Base-by-base conservation (phyloP, 2,113 vertebrate species). In the Dromaius novaehollandiae region DNA sequence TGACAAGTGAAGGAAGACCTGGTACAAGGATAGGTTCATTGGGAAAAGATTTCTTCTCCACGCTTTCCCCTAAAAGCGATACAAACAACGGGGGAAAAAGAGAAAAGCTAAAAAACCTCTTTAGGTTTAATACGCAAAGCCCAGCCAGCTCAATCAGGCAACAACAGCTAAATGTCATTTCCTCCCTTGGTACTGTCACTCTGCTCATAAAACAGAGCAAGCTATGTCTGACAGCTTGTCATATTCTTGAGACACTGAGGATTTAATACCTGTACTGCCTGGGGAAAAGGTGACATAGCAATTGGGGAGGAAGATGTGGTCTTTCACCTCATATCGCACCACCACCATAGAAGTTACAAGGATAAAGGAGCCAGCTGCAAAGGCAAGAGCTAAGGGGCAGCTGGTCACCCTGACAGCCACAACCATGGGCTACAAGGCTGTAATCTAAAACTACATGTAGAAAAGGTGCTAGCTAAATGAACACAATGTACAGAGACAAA, bases 131-230 rank as follows among this genome's bases (percentile, higher is more conserved):
- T 40, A 91, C 44, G 83, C 91, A 95, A 88, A 95, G 80, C 80
- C 36, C 76, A 83, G 89, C 63, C 82, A 93, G 86, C 82, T 96
- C 88, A 86, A 70, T 82, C 86, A 93, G 82, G 79, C 84, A 93
- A 82, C 91, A 91, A 88, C 83, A 94, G 92, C 75, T 63, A 91
- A 90, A 93, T 89, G 86, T 93, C 82, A 79, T 76, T 91, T 93
- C 91, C 42, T 92, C 93, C 75, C 2, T 1, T 90, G 83, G 88
- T 83, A 95, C 68, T 18, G 26, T 85, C 84, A 80, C 86, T 88
- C 90, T 74, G 80, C 74, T 88, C 79, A 51, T 91, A 82, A 61
- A 88, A 88, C 84, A 87, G 70, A 76, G 36, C 7, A 8, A 1
- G 32, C 82, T 25, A 66, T 1, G 0, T 56, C 70, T 93, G 92